Base-by-base conservation (phyloP, 2,797 vertebrate species). In the Scolopax bukidnonensis region DNA sequence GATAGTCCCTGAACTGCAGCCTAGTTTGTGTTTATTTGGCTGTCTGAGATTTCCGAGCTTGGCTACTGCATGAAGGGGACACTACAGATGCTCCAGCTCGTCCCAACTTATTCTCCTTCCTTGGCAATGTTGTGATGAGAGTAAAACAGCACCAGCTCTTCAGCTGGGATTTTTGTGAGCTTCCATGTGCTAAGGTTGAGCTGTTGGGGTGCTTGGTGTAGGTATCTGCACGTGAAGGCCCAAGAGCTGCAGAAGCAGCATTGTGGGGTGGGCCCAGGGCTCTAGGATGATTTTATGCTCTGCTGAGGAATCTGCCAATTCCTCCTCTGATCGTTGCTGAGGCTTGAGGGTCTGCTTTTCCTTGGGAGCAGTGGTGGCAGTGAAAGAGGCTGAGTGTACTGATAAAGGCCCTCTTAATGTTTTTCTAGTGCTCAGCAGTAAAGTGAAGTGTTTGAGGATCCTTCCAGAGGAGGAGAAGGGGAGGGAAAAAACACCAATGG, bases 111-210 rank as follows among this genome's bases (percentile, higher is more conserved):
- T 16, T 79, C 6, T 5, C 20, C 2, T 50, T 80, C 12, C 11
- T 47, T 81, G 33, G 53, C 6, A 47, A 5, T 54, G 13, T 0
- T 5, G 2, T 12, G 11, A 8, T 1, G 16, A 40, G 24, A 71
- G 12, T 68, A n/a, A 77, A 90, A 65, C 3, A 53, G 1, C 9
- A 73, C 10, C 8, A 60, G 17, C 15, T 85, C 16, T 91, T 84
- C 36, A 59, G 9, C 18, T 51, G 47, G 30, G 9, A 2, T 84
- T 76, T 89, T 57, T 64, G 69, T 77, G 56, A 33, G 21, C 17
- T 75, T 70, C 24, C 4, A 2, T 1, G 11, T 30, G 40, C n/a
- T 50, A 33, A 25, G 36, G 68, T 9, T 19, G 47, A 70, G 56
- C 43, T 69, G 38, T 40, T 47, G 57, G 33, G 10, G 3, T 81